phyloP scores from a whole-genome alignment of 1,140 invertebrate species.

The Megathymus violae region DNA sequence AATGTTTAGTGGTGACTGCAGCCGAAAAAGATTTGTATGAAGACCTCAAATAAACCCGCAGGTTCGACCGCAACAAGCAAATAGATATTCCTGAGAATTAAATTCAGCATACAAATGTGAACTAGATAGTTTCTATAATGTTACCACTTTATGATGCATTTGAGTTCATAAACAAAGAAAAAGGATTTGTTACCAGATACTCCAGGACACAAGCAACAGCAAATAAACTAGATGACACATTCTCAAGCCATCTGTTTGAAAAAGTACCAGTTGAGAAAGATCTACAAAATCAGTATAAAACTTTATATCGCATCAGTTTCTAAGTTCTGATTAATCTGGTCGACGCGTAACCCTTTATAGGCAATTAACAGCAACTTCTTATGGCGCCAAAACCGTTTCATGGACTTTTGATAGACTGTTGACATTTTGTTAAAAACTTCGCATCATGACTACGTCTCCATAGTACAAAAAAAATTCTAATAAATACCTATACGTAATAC shows the following conservation, averaged over 20 bases:
- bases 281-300: neutral
- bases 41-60: no score
- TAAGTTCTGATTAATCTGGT: conserved; percentile 36
- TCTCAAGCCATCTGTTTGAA: conserved; percentile 8
- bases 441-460: neutral
- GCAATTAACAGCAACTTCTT: conserved; percentile 52
- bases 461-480: neutral
- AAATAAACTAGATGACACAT: conserved; percentile 7
- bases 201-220: neutral
- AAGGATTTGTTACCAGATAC: neutral
- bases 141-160: neutral
- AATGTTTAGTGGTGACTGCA: no score
- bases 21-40: no score
- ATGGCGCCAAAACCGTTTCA: conserved; percentile 41
- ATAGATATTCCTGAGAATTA: no score
- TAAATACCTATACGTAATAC: no score
- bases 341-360: conserved; percentile 44
- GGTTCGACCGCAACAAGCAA: no score
- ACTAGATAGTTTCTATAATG: neutral
- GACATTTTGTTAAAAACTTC: conserved; percentile 44
- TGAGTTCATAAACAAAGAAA: neutral
- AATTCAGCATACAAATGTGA: no score
- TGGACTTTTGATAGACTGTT: conserved; percentile 57
- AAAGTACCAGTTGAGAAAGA: conserved; percentile 16
- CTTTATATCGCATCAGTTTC: neutral